phyloP scores from a whole-genome alignment of 2,888 invertebrate species.

The Seladonia tumulorum region DNA sequence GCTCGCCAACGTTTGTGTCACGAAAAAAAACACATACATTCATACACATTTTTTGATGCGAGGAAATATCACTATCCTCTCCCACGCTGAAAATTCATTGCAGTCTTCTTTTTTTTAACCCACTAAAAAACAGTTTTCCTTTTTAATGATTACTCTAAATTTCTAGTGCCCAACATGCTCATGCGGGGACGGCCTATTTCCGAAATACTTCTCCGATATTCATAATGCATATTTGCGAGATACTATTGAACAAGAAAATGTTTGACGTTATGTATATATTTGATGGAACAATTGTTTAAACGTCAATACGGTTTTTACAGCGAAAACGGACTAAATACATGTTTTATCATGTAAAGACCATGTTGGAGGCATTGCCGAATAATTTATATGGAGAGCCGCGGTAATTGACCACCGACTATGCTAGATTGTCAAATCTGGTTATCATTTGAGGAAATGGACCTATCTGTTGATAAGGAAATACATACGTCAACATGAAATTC shows the following conservation, averaged over 20 bases:
- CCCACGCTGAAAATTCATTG: not conserved
- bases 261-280: not conserved
- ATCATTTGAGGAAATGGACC: not conserved
- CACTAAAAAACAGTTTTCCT: not conserved
- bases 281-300: not conserved
- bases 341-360: not conserved
- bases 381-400: not conserved
- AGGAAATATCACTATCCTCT: not conserved
- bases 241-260: not conserved
- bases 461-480: not conserved
- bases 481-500: not conserved
- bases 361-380: not conserved
- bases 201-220: not conserved
- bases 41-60: not conserved
- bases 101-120: not conserved
- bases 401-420: not conserved
- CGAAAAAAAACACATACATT: not conserved
- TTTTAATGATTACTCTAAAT: not conserved
- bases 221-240: not conserved
- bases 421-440: not conserved
- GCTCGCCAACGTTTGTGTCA: constrained; percentile 28
- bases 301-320: not conserved
- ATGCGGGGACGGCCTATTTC: not conserved
- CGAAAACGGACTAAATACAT: not conserved
- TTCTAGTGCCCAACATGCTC: not conserved